phyloP scores from a whole-genome alignment of 2,888 invertebrate species.

The Pelosia muscerda region DNA sequence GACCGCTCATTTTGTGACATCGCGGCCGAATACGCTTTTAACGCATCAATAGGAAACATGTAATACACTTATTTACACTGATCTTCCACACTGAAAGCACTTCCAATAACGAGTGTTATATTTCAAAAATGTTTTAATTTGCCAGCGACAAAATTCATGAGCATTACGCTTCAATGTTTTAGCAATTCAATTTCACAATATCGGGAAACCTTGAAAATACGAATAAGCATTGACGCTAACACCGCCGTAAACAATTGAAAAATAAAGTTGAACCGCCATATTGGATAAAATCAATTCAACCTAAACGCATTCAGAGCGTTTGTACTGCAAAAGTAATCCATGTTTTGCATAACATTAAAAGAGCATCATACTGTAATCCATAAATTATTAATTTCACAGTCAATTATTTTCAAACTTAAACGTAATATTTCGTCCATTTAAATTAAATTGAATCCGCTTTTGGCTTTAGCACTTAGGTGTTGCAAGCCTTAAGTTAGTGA shows the following conservation, averaged over 20 bases:
- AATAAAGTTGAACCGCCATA: slow-evolving; percentile 69
- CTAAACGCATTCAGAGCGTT: slow-evolving; percentile 43
- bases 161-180: slow-evolving; percentile 30
- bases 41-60: slow-evolving; percentile 47
- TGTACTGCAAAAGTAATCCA: slow-evolving; percentile 39
- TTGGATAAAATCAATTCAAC: slow-evolving; percentile 57
- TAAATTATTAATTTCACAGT: slow-evolving; percentile 34
- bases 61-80: slow-evolving; percentile 47
- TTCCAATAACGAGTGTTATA: slow-evolving; percentile 35
- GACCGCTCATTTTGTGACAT: slow-evolving; percentile 80
- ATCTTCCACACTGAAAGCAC: slow-evolving; percentile 40
- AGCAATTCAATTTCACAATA: slow-evolving; percentile 19
- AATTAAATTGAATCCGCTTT: slow-evolving; percentile 11
- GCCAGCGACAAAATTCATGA: slow-evolving; percentile 39
- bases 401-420: slow-evolving; percentile 16
- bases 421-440: slow-evolving; percentile 35
- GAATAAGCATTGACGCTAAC: slow-evolving; percentile 28
- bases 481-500: slow-evolving; percentile 6
- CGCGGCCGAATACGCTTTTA: slow-evolving; percentile 58
- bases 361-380: slow-evolving; percentile 25
- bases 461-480: slow-evolving; percentile 17
- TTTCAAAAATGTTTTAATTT: slow-evolving; percentile 34
- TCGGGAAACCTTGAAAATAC: slow-evolving; percentile 11
- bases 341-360: slow-evolving; percentile 21
- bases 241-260: slow-evolving; percentile 62